Evolutionary conservation across 2,113 vertebrate genomes (phyloP).

Genomic region (Carassius carassius): DNA sequence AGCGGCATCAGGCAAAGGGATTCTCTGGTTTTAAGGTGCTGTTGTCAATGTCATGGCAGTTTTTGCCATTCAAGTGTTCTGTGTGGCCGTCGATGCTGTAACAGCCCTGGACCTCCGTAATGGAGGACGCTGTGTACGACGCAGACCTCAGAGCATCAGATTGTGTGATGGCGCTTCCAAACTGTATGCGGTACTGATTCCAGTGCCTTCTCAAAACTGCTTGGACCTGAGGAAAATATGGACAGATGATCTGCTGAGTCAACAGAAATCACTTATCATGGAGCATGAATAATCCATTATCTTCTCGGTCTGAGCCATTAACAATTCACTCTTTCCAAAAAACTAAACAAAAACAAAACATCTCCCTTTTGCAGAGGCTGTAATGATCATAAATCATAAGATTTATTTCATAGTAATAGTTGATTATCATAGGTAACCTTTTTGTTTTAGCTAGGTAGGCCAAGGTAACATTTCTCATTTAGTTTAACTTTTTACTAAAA

Average conservation of each 20-base stretch:
- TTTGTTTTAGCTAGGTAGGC: too few relatives aligned
- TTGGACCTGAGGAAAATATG: slow-evolving; percentile 82
- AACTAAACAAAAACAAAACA: too few relatives aligned
- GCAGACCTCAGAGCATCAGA: slow-evolving; percentile 87
- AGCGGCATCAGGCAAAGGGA: slow-evolving; percentile 76
- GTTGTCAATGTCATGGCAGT: slow-evolving; percentile 82
- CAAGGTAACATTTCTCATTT: too few relatives aligned
- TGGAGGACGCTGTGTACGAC: slow-evolving; percentile 92
- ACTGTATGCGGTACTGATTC: slow-evolving; percentile 94
- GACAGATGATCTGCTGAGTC: background rate
- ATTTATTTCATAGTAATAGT: background rate
- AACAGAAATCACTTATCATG: background rate
- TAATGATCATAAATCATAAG: background rate
- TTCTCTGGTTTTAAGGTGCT: slow-evolving; percentile 79
- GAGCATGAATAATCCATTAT: background rate
- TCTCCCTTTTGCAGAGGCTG: background rate
- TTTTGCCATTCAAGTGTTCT: slow-evolving; percentile 93
- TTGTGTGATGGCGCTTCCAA: slow-evolving; percentile 87
- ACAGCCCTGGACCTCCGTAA: slow-evolving; percentile 87
- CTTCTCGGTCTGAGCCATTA: background rate
- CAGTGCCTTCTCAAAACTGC: slow-evolving; percentile 89
- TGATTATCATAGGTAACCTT: too few relatives aligned
- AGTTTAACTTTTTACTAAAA: too few relatives aligned
- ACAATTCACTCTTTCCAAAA: background rate
- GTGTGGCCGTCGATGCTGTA: slow-evolving; percentile 85